Percentiles rank a stretch among this genome's conserved stretches.
These are phyloP conservation scores for Rhogogaster chlorosoma DNA, from an alignment of 2,888 invertebrate species.

Conservation along the genomic window DNA sequence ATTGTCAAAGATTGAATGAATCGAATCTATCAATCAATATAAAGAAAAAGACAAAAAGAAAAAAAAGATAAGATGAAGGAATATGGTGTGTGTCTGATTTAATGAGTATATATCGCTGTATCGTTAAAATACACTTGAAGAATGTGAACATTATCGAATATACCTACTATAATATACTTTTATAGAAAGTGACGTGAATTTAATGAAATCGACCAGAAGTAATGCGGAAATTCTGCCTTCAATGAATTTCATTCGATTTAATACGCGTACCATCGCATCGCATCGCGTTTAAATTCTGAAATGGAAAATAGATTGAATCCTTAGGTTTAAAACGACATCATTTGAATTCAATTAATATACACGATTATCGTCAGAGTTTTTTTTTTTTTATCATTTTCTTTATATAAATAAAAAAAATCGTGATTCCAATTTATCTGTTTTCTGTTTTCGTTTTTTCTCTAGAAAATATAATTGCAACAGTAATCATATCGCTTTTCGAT, in stretches of 20 bases:
- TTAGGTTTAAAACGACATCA: background rate
- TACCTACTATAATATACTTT: background rate
- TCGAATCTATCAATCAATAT: background rate
- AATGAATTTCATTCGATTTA: conserved; percentile 27
- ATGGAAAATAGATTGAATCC: conserved; percentile 10
- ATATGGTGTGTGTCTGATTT: too few species aligned
- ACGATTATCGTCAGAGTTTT: background rate
- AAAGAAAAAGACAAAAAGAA: background rate
- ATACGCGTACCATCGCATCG: background rate
- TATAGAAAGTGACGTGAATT: conserved; percentile 15
- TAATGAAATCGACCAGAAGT: conserved; percentile 24
- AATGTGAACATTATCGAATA: background rate
- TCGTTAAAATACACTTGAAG: too few species aligned
- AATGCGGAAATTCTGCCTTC: conserved; percentile 19
- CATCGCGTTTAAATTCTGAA: background rate
- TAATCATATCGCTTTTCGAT: too few species aligned
- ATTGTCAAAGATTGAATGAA: background rate
- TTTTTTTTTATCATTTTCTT: background rate
- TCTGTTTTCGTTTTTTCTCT: too few species aligned
- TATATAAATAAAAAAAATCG: too few species aligned
- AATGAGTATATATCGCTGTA: too few species aligned
- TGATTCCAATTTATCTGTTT: too few species aligned
- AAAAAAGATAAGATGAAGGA: background rate
- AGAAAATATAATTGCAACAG: too few species aligned
- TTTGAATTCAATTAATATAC: background rate